phyloP scores from a whole-genome alignment of 2,888 invertebrate species.

The Odontomyia ornata region DNA sequence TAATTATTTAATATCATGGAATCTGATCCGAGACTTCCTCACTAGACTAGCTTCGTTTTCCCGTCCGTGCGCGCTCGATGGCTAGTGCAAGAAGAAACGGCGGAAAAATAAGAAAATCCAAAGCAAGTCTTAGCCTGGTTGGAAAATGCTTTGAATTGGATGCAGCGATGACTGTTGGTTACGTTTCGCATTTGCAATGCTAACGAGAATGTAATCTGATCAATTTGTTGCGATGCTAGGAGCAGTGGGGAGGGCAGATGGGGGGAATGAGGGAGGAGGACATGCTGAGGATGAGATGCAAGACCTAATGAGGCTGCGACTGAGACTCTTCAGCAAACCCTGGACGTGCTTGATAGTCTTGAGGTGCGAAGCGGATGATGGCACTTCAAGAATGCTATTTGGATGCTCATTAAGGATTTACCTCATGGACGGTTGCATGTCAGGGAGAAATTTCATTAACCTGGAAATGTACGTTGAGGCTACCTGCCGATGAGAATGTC shows the following conservation, averaged over 20 bases:
- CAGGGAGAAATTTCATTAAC: too few species aligned
- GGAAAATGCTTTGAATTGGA: not conserved
- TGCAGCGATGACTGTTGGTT: not conserved
- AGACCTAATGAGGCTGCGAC: not conserved
- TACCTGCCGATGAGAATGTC: too few species aligned
- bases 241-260: not conserved
- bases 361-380: too few species aligned
- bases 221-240: not conserved
- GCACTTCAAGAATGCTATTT: too few species aligned
- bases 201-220: conserved; percentile 7
- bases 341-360: too few species aligned
- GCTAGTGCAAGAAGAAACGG: not conserved
- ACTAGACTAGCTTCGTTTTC: not conserved
- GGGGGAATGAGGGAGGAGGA: not conserved
- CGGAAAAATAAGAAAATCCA: not conserved
- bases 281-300: not conserved
- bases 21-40: not conserved
- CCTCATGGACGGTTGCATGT: too few species aligned
- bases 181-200: not conserved
- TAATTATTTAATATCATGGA: not conserved
- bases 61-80: not conserved
- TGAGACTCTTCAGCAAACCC: too few species aligned
- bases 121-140: not conserved
- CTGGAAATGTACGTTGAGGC: too few species aligned
- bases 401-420: too few species aligned